A percentile compares a stretch with the other conserved stretches of the same genome.
Evolutionary conservation across 2,888 invertebrate genomes (phyloP).

Genomic region (Leptopilina myrica): DNA sequence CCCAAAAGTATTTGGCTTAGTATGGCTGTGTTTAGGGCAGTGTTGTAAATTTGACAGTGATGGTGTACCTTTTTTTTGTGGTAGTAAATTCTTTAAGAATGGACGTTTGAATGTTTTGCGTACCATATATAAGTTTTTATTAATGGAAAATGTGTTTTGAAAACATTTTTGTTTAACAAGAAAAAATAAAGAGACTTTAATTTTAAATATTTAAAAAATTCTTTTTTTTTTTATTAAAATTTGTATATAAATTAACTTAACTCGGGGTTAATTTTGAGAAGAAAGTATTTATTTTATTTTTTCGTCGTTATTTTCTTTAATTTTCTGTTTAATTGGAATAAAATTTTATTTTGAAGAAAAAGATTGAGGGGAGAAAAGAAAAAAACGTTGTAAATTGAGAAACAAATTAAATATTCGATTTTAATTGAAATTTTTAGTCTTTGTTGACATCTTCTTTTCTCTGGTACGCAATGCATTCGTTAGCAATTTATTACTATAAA

Average conservation of each 20-base stretch:
- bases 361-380: background rate
- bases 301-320: too few species aligned
- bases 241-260: too few species aligned
- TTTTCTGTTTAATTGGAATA: too few species aligned
- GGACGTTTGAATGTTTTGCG: constrained; percentile 63
- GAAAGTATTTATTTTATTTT: too few species aligned
- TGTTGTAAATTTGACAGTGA: constrained; percentile 70
- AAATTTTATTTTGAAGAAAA: background rate
- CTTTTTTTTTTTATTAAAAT: too few species aligned
- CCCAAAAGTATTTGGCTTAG: constrained; percentile 81
- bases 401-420: background rate
- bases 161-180: too few species aligned
- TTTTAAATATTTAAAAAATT: background rate
- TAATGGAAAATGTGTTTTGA: too few species aligned
- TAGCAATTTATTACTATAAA: constrained; percentile 64
- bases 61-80: constrained; percentile 63
- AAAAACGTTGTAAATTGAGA: background rate
- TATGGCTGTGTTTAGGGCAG: constrained; percentile 79
- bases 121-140: constrained; percentile 54
- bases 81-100: constrained; percentile 62
- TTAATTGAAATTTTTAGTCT: too few species aligned
- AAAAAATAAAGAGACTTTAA: too few species aligned
- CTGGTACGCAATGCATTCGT: constrained; percentile 64
- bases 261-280: too few species aligned
- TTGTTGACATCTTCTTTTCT: constrained; percentile 23